A percentile compares a stretch with the other conserved stretches of the same genome.
phyloP scores from a whole-genome alignment of 2,113 vertebrate genomes.

The Pteruthius melanotis region DNA sequence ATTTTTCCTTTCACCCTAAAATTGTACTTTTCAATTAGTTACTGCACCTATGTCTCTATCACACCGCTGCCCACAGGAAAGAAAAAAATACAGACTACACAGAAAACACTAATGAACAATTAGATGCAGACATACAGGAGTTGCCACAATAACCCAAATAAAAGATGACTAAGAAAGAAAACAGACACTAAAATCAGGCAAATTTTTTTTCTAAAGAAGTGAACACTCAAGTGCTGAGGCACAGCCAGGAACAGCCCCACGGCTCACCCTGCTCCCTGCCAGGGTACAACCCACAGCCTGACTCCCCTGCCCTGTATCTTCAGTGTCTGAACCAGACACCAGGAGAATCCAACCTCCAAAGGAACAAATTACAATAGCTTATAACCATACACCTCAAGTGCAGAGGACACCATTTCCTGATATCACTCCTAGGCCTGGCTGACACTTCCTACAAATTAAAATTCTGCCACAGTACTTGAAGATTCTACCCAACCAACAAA shows the following conservation, averaged over 20 bases:
- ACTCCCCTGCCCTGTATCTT: not conserved
- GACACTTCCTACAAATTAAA: not conserved
- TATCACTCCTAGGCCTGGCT: not conserved
- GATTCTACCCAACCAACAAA: not conserved
- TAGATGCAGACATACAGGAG: not conserved
- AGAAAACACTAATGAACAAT: not conserved
- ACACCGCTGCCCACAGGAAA: not conserved
- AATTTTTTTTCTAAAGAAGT: no score
- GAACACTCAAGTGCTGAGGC: rapidly evolving
- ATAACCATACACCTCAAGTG: not conserved
- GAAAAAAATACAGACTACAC: not conserved
- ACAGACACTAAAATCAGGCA: not conserved
- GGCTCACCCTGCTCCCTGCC: rapidly evolving
- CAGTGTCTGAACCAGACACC: not conserved
- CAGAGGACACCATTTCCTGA: not conserved
- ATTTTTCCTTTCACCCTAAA: not conserved
- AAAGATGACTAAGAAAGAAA: not conserved
- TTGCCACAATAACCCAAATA: not conserved
- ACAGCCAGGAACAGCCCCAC: not conserved
- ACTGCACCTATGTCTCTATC: not conserved
- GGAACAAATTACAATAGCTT: not conserved
- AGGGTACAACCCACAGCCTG: not conserved
- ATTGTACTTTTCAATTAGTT: not conserved
- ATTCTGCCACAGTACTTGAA: not conserved
- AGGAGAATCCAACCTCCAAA: not conserved